A percentile compares a stretch with the other conserved stretches of the same genome.
These are phyloP conservation scores for Eupithecia abbreviata DNA, from an alignment of 2,888 invertebrate species.

Conservation along the genomic window DNA sequence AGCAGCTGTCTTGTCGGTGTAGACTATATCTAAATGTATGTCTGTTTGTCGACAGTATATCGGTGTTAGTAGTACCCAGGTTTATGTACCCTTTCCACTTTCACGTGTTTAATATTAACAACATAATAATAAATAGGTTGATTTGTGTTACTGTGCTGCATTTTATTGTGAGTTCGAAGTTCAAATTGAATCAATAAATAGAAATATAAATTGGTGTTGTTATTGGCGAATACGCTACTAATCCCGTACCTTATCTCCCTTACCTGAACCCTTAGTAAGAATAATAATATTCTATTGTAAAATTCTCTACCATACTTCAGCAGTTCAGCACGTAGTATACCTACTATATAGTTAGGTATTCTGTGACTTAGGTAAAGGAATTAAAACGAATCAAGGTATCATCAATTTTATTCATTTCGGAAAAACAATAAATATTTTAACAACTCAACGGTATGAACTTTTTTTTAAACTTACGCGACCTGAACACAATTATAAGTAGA, in stretches of 20 bases:
- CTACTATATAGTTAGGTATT: too few species aligned
- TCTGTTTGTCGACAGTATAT: conserved; percentile 64
- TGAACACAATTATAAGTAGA: too few species aligned
- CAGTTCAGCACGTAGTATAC: too few species aligned
- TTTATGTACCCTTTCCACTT: conserved; percentile 73
- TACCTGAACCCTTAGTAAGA: background rate
- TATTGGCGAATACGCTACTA: conserved; percentile 56
- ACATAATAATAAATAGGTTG: conserved; percentile 74
- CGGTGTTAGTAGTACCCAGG: conserved; percentile 70
- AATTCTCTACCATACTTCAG: too few species aligned
- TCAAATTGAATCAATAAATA: conserved; percentile 85
- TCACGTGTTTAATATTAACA: conserved; percentile 75
- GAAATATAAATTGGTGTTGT: conserved; percentile 78
- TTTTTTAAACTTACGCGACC: too few species aligned
- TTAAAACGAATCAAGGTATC: too few species aligned
- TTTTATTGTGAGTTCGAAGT: conserved; percentile 84
- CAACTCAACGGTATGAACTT: too few species aligned
- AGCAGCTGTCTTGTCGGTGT: conserved; percentile 70
- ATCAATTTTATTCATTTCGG: too few species aligned
- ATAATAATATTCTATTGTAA: too few species aligned
- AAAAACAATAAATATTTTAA: too few species aligned
- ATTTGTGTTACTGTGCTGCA: conserved; percentile 83
- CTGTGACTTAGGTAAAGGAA: too few species aligned
- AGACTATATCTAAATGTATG: conserved; percentile 57
- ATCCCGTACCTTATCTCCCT: background rate